phyloP scores from a whole-genome alignment of 2,797 vertebrate species.

The Periparus ater region DNA sequence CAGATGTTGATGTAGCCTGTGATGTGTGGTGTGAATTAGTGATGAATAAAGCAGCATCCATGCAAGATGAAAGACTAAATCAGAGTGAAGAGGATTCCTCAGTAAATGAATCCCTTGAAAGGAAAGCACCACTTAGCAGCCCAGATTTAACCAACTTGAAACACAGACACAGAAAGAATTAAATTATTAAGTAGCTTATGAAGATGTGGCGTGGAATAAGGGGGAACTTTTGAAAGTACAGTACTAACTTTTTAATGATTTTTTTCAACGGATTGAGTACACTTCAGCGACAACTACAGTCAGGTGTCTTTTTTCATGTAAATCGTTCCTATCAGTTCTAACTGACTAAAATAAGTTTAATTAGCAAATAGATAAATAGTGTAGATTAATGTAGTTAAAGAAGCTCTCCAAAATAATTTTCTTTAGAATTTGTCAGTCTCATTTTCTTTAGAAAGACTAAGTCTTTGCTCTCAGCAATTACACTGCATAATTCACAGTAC shows the following conservation, averaged over 20 bases:
- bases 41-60: conserved; percentile 21
- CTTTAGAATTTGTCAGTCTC: conserved; percentile 9
- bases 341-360: conserved; percentile 39
- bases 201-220: neutral
- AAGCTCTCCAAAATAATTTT: neutral
- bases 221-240: neutral
- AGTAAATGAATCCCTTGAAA: conserved; percentile 23
- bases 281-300: conserved; percentile 26
- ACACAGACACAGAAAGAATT: neutral
- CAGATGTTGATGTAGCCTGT: conserved; percentile 53
- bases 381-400: conserved; percentile 38
- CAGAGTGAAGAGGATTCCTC: conserved; percentile 11
- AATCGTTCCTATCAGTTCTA: conserved; percentile 31
- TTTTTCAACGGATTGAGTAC: neutral
- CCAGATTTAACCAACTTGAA: conserved; percentile 27
- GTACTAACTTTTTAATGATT: conserved; percentile 37
- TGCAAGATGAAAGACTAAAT: conserved; percentile 41
- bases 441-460: conserved; percentile 24
- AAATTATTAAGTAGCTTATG: conserved; percentile 47
- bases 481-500: conserved; percentile 25
- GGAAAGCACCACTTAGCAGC: conserved; percentile 12
- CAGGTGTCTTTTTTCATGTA: conserved; percentile 45
- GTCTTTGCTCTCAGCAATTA: conserved; percentile 33
- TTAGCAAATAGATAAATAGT: conserved; percentile 57
- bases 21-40: conserved; percentile 51